phyloP scores from a whole-genome alignment of 2,888 invertebrate species.

The Acanthoscelides obtectus region DNA sequence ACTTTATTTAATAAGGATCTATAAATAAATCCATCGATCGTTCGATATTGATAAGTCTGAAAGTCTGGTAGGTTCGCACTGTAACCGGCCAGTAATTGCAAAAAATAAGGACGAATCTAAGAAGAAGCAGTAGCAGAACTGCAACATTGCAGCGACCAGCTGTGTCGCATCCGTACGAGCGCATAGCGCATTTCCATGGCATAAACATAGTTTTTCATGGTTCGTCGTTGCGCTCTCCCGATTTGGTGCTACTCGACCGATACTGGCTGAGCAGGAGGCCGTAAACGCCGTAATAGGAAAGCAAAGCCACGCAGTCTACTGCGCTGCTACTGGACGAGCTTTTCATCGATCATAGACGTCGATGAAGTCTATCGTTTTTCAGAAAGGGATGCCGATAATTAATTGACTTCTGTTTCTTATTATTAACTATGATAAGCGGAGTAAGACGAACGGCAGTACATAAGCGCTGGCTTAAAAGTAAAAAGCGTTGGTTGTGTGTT shows the following conservation, averaged over 20 bases:
- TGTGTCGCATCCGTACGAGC: background rate
- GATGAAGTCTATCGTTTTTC: too few species aligned
- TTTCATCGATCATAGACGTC: background rate
- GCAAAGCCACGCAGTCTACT: conserved; percentile 46
- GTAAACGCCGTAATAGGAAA: conserved; percentile 47
- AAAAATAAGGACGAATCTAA: conserved; percentile 27
- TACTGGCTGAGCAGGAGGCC: conserved; percentile 31
- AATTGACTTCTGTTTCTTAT: too few species aligned
- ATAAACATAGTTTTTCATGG: conserved; percentile 42
- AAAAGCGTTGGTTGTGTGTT: too few species aligned
- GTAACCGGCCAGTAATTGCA: conserved; percentile 13
- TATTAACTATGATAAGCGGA: too few species aligned
- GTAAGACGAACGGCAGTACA: too few species aligned
- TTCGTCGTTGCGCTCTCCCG: conserved; percentile 30
- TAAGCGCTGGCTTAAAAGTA: too few species aligned
- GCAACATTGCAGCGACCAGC: background rate
- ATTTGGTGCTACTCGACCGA: conserved; percentile 36
- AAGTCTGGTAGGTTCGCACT: conserved; percentile 14
- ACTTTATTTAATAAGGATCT: background rate
- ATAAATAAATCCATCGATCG: conserved; percentile 9
- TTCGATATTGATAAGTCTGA: conserved; percentile 13
- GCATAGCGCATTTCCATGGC: conserved; percentile 40
- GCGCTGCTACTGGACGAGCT: conserved; percentile 19
- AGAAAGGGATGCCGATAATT: too few species aligned
- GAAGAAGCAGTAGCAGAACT: conserved; percentile 32